Base-by-base conservation (phyloP, 2,797 vertebrate species). In the Tapirus indicus region DNA sequence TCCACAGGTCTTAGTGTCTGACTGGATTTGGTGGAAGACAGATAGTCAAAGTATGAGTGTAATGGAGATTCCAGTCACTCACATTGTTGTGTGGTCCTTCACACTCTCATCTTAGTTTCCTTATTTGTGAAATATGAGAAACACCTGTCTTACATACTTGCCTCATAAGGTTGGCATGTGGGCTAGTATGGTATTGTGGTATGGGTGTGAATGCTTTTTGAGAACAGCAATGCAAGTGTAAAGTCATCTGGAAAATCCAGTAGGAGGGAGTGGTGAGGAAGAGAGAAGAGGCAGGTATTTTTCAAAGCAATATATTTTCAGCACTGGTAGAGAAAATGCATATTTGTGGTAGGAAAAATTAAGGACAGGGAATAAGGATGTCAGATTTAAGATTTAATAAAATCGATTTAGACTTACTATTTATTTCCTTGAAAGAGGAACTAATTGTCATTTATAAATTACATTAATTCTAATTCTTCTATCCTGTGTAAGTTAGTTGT, bases 341-440 rank as follows among this genome's bases (percentile, higher is more conserved):
- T 91, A 2, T 94, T 54, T 82, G 20, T 54, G 21, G 23, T 72
- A 52, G 38, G 17, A 93, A 69, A 88, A 95, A 85, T 82, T 41
- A 83, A 95, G 71, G 56, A 49, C 29, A 75, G 47, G 68, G 66
- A 88, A 32, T 80, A 83, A 86, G 47, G 47, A 74, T 87, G 49
- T 62, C 77, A 80, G 69, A 62, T 29, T 8, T 35, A 85, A 95
- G 32, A 54, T 60, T 85, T 58, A 71, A 54, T 60, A 66, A 94
- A 83, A 77, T 77, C 56, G 78, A 23, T 77, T 44, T 64, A 95
- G 52, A 49, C 9, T 47, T 64, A 72, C 21, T 56, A 20, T 44
- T 94, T 83, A 64, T 75, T 87, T 95, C 80, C 88, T 72, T 92
- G 21, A 60, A 87, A 35, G 29, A 85, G 4, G 71, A 62, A 29